Percentiles rank a stretch among this genome's conserved stretches.
phyloP scores from a whole-genome alignment of 2,797 vertebrate species.

The Apogon hyalosoma region DNA sequence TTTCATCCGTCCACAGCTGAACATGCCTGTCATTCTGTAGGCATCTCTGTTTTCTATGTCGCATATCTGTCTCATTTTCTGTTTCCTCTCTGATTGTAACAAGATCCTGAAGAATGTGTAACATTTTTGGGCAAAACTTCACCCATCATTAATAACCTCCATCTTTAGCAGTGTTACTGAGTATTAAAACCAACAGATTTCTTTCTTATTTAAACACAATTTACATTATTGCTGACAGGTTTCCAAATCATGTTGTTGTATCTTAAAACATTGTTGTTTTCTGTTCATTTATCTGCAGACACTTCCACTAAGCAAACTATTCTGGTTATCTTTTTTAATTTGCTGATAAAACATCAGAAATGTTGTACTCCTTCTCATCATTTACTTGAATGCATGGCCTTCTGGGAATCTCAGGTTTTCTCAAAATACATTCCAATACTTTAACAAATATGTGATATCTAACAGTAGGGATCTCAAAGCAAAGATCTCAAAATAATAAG shows the following conservation, averaged over 20 bases:
- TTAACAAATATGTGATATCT: too few species aligned
- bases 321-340: too few species aligned
- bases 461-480: too few species aligned
- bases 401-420: too few species aligned
- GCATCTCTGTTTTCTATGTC: slow-evolving; percentile 49
- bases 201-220: not conserved
- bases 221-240: not conserved
- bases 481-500: too few species aligned
- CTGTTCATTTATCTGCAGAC: too few species aligned
- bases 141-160: slow-evolving; percentile 45
- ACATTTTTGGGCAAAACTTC: slow-evolving; percentile 58
- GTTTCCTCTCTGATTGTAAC: slow-evolving; percentile 46
- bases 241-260: not conserved
- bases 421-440: too few species aligned
- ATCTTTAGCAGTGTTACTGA: slow-evolving; percentile 32
- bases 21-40: slow-evolving; percentile 66
- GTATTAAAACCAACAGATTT: slow-evolving; percentile 23
- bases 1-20: slow-evolving; percentile 68
- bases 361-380: too few species aligned
- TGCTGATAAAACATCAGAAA: too few species aligned
- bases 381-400: too few species aligned
- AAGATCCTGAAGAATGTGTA: slow-evolving; percentile 64
- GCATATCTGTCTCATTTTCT: slow-evolving; percentile 58
- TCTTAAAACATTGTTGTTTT: not conserved
- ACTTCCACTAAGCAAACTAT: too few species aligned